Base-by-base conservation (phyloP, 2,113 vertebrate species). In the Charadrius vociferus region DNA sequence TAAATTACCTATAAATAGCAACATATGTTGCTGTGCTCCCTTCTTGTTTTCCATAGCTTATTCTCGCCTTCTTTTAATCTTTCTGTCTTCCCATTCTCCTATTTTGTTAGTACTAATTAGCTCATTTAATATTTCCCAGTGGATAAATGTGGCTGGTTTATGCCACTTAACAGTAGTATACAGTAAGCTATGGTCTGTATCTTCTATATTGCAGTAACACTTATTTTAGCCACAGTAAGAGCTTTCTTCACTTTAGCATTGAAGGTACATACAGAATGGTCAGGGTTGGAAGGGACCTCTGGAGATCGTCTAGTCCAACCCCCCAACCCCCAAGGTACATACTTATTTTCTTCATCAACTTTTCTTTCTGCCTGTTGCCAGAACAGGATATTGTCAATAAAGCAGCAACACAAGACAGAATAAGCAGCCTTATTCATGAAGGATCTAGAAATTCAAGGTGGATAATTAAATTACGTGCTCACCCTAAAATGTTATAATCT, bases 11-110 rank as follows among this genome's bases (percentile, higher is more conserved):
- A 24, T 68, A 71, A 81, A 50, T 20, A 86, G 20, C 45, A 91
- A n/a, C n/a, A 73, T 2, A 0, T 32, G 26, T 73, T 87, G 36
- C 49, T 80, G 21, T 53, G 26, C 36, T 81, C 18, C 0, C 0
- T 32, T 81, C 58, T 50, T 81, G 6, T 10, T 55, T 85, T 78
- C 62, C 65, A 5, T 37, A 26, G 22, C 56, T 77, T 49, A 23
- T 91, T 67, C 20, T 67, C n/a, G 5, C 45, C 13, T 62, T 34
- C 14, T 65, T 61, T 55, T 74, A 10, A 30, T 43, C 29, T 32
- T 66, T 49, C 70, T 58, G 20, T 59, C 32, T 87, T 71, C 62
- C 50, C 8, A 3, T 62, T 73, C 39, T 72, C 12, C 16, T 59
- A 9, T n/a, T 71, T 29, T 58, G 7, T 36, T 39, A 70, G 32